Base-by-base conservation (phyloP, 2,797 vertebrate genomes). In the Cynodonichthys magdalenae region DNA sequence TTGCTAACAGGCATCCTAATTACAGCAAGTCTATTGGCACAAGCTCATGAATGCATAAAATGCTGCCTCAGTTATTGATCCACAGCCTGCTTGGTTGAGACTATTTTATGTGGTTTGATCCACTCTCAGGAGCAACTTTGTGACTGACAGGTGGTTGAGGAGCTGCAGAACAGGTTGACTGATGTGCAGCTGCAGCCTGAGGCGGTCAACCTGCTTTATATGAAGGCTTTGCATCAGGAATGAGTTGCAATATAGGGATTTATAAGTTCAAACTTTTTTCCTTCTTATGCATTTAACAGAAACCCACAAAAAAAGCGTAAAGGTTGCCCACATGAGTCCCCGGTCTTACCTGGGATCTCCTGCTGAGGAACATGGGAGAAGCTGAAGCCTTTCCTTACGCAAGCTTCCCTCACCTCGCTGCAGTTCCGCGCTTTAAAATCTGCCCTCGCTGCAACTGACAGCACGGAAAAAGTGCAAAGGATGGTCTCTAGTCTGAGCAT, bases 271-370 rank as follows among this genome's bases (percentile, higher is more conserved):
- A 31, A 31, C 17, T 17, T n/a, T 44, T 17, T 15, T 42, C 12
- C 4, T 11, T 10, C 6, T 1, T 8, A n/a, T 46, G 44, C 17
- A 7, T 46, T 46, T 46, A 18, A n/a, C 42, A n/a, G 5, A 18
- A 45, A 6, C 1, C 6, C 44, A 36, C 34, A 36, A 3, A 36
- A 6, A 8, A 6, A 6, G 29, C 18, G 17, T 46, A n/a, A n/a
- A 46, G n/a, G 45, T 44, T 6, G 42, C 31, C 31, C 31, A 31
- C 15, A n/a, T n/a, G 42, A 15, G 3, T 27, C 69, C 54, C 34
- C 57, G 65, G 1, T 51, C 93, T 93, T 95, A 98, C 96, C 96
- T 95, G 95, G 88, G 81, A 96, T 96, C 86, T 96, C 94, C 90
- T 95, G 95, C 31, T 92, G 93, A 71, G 96, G 95, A 63, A 95